Percentiles rank a stretch among this genome's conserved stretches.
Evolutionary conservation across 2,797 vertebrate species (phyloP).

Genomic region (Sciurus carolinensis): DNA sequence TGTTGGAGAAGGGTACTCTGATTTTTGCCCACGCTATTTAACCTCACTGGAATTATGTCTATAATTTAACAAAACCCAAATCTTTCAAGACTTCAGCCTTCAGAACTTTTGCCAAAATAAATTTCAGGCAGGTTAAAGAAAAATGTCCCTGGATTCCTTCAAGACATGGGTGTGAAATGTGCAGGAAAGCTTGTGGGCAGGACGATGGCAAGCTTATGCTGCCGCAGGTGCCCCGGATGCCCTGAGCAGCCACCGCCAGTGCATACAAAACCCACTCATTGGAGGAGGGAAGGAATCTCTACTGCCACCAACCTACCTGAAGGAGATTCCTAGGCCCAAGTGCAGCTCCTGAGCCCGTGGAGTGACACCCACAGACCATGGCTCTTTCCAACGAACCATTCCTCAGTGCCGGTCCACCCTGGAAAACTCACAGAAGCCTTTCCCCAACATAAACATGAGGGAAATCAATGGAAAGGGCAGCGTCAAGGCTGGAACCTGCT

Average conservation of each 20-base stretch:
- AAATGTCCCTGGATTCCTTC: conserved; percentile 78
- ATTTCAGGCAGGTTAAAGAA: conserved; percentile 76
- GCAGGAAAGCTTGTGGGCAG: neutral
- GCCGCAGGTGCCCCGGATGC: fast-evolving
- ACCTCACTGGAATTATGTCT: conserved; percentile 68
- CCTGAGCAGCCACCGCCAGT: neutral
- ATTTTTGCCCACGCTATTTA: conserved; percentile 55
- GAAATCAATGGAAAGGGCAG: neutral
- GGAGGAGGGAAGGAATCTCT: neutral
- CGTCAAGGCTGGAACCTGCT: neutral
- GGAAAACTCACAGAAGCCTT: neutral
- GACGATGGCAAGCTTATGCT: neutral
- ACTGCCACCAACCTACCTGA: neutral
- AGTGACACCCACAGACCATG: neutral
- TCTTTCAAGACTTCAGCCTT: conserved; percentile 74
- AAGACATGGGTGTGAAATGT: conserved; percentile 60
- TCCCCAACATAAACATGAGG: neutral
- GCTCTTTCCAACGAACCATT: neutral
- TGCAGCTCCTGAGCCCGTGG: neutral
- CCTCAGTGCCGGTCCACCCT: neutral
- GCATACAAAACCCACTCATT: neutral
- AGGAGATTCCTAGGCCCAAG: conserved; percentile 33
- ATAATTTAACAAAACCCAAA: conserved; percentile 73
- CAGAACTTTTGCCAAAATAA: conserved; percentile 81
- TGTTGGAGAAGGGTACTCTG: neutral